phyloP scores from a whole-genome alignment of 2,797 vertebrate genomes.

The Smutsia temminckii region DNA sequence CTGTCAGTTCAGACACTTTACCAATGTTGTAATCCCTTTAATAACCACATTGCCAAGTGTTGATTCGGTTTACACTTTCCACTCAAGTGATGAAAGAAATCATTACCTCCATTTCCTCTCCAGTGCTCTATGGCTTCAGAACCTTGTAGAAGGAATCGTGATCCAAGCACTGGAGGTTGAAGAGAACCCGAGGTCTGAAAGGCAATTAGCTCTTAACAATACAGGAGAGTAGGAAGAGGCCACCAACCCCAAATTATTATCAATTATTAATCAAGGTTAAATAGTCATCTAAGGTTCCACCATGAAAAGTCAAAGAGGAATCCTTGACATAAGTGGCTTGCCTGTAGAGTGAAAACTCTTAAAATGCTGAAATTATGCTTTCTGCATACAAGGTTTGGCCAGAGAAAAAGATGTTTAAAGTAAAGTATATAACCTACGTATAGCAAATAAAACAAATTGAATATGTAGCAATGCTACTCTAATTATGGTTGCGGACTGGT shows the following conservation, averaged over 20 bases:
- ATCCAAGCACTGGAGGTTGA: neutral
- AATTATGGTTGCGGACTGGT: neutral
- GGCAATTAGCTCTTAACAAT: neutral
- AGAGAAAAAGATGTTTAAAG: neutral
- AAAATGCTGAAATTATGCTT: neutral
- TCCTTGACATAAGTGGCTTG: neutral
- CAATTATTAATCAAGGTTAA: neutral
- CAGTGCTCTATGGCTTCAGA: neutral
- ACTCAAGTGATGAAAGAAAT: neutral
- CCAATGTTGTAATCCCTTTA: neutral
- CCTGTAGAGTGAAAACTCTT: neutral
- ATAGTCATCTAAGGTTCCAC: neutral
- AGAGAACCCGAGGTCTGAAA: neutral
- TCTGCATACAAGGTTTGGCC: neutral
- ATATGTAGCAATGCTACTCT: neutral
- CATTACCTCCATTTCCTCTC: neutral
- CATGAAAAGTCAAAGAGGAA: neutral
- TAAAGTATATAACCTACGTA: neutral
- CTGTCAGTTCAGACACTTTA: neutral
- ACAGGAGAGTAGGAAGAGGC: neutral
- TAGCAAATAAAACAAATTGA: neutral
- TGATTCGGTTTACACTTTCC: neutral
- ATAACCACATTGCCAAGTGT: neutral
- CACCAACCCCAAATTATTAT: neutral
- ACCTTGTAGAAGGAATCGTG: neutral